A percentile compares a stretch with the other conserved stretches of the same genome.
These are phyloP conservation scores for Drosophila antonietae DNA, from an alignment of 2,888 invertebrate species.

Conservation along the genomic window DNA sequence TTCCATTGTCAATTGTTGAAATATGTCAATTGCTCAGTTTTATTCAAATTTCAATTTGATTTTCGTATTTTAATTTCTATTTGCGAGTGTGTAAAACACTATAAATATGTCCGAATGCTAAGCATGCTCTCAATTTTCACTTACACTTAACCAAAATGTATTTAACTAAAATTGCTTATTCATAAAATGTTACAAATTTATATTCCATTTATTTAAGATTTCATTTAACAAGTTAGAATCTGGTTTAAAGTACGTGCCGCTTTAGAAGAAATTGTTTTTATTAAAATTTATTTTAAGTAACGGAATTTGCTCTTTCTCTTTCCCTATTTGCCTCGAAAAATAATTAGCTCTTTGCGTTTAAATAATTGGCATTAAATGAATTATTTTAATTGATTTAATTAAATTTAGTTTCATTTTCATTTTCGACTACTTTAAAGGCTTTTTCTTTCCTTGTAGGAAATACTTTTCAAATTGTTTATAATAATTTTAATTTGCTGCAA, in stretches of 20 bases:
- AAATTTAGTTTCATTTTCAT: slow-evolving; percentile 32
- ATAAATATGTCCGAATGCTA: slow-evolving; percentile 75
- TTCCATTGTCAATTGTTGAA: slow-evolving; percentile 39
- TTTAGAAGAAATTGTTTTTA: slow-evolving; percentile 25
- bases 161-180: slow-evolving; percentile 12
- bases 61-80: slow-evolving; percentile 22
- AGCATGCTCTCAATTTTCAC: slow-evolving; percentile 53
- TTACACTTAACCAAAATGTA: slow-evolving; percentile 33
- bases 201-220: slow-evolving; percentile 20
- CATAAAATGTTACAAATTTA: slow-evolving; percentile 7
- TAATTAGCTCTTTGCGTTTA: slow-evolving; percentile 34
- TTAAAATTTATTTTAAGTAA: slow-evolving; percentile 65
- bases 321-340: slow-evolving; percentile 33
- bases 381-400: slow-evolving; percentile 53
- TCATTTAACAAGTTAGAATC: slow-evolving; percentile 28
- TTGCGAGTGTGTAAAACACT: slow-evolving; percentile 60
- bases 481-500: slow-evolving; percentile 44
- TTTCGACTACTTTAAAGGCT: slow-evolving; percentile 78
- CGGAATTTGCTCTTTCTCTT: slow-evolving; percentile 56
- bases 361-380: slow-evolving; percentile 65
- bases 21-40: slow-evolving; percentile 58
- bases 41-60: slow-evolving; percentile 27
- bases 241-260: slow-evolving; percentile 67
- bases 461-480: slow-evolving; percentile 76
- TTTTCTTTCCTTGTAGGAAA: slow-evolving; percentile 83